Base-by-base conservation (phyloP, 2,113 vertebrate species). In the Lamprologus sp. region DNA sequence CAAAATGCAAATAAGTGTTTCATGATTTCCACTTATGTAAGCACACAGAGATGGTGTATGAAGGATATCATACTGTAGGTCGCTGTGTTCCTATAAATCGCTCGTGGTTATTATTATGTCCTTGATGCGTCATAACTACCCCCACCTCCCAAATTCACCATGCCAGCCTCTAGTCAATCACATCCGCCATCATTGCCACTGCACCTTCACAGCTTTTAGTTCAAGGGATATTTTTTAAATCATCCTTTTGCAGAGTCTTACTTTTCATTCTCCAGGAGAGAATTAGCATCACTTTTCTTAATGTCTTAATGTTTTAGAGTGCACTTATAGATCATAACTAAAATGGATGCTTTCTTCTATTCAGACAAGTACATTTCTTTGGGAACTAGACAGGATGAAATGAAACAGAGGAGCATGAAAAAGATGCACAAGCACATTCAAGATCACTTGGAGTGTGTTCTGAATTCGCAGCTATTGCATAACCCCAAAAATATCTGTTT, bases 11-110 rank as follows among this genome's bases (percentile, higher is more conserved):
- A 47, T 51, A 6, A 81, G 6, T 23, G 7, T 84, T 56, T 58
- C 58, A 79, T 54, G 6, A 63, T 84, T 47, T 51, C 3, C 84
- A 45, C 51, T 42, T 53, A 63, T 75, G 53, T 86, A 82, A 81
- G 85, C 81, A 70, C 53, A 80, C 23, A 60, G 51, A 70, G 31
- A 87, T 4, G 45, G 19, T 7, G 73, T 51, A 88, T 85, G 84
- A 68, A 90, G 26, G 85, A 89, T 81, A 90, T 81, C 87, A 90
- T 82, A 86, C 89, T 84, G 60, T 88, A 92, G 87, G 91, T 89
- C 55, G 75, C 84, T 87, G 65, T 79, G 88, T 17, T 82, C 65
- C 92, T 92, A 95, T 88, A 95, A 95, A 92, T 94, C 90, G 88
- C 83, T 23, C 70, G 75, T 81, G 31, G 82, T 91, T 91, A 94